Evolutionary conservation across 2,797 vertebrate genomes (phyloP).

Genomic region (Ctenopoma kingsleyae): DNA sequence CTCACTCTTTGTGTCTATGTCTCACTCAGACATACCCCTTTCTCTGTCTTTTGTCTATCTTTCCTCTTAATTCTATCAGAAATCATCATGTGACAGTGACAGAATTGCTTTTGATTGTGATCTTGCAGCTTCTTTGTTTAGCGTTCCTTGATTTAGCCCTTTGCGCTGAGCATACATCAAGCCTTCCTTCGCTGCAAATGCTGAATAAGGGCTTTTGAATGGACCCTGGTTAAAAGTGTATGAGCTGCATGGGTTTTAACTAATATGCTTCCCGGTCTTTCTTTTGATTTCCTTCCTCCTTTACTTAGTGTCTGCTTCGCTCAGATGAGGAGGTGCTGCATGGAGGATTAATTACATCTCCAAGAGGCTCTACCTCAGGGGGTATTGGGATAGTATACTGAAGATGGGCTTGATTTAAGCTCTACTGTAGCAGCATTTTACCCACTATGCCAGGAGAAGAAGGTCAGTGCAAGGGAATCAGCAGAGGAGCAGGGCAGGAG

Average conservation of each 20-base stretch:
- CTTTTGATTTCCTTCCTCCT: conserved; percentile 43
- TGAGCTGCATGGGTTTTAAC: conserved; percentile 25
- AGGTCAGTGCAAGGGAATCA: conserved; percentile 68
- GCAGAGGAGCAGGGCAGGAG: conserved; percentile 33
- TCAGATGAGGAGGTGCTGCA: conserved; percentile 46
- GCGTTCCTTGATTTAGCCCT: conserved; percentile 54
- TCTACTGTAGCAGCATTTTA: conserved; percentile 63
- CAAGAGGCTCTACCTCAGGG: conserved; percentile 65
- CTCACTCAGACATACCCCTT: conserved; percentile 32
- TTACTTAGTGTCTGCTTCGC: conserved; percentile 35
- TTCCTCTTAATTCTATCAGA: conserved; percentile 70
- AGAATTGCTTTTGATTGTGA: conserved; percentile 74
- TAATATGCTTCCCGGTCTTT: conserved; percentile 24
- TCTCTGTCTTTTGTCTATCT: conserved; percentile 37
- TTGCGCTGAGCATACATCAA: conserved; percentile 46
- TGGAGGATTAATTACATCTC: conserved; percentile 79
- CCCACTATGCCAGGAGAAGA: conserved; percentile 63
- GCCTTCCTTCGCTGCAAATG: conserved; percentile 25
- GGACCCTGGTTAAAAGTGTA: conserved; percentile 36
- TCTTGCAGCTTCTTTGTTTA: conserved; percentile 64
- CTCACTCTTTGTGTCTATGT: conserved; percentile 27
- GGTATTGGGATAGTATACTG: conserved; percentile 57
- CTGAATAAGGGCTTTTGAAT: conserved; percentile 48
- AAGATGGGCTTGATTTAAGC: conserved; percentile 76
- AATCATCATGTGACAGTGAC: conserved; percentile 72